A percentile compares a stretch with the other conserved stretches of the same genome.
phyloP scores from a whole-genome alignment of 2,888 invertebrate species.

The Apodemia duryi region DNA sequence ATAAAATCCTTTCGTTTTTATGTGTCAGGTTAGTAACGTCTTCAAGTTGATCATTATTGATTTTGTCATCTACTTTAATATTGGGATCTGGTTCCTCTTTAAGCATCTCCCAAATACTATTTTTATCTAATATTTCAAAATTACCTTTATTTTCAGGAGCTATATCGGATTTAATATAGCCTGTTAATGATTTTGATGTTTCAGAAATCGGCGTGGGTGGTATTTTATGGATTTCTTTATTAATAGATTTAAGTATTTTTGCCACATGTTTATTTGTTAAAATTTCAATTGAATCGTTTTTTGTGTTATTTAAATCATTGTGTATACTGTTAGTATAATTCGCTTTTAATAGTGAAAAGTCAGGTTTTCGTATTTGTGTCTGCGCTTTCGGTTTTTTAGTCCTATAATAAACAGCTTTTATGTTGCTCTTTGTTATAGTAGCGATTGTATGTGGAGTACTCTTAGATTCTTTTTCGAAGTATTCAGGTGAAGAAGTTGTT shows the following conservation, averaged over 20 bases:
- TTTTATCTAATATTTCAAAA: slow-evolving; percentile 79
- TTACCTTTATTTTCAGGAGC: slow-evolving; percentile 73
- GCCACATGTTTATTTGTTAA: slow-evolving; percentile 43
- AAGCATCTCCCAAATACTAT: slow-evolving; percentile 80
- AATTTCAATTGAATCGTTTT: slow-evolving; percentile 45
- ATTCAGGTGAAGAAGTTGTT: slow-evolving; percentile 7
- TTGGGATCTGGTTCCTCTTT: slow-evolving; percentile 72
- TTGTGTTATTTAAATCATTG: slow-evolving; percentile 34
- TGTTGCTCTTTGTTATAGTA: slow-evolving; percentile 63
- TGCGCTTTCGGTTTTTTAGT: slow-evolving; percentile 64
- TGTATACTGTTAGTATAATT: slow-evolving; percentile 34
- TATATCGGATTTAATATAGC: slow-evolving; percentile 52
- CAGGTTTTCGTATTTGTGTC: slow-evolving; percentile 62
- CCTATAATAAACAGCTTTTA: slow-evolving; percentile 61
- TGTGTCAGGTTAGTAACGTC: slow-evolving; percentile 51
- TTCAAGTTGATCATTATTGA: slow-evolving; percentile 50
- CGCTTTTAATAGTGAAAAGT: slow-evolving; percentile 36
- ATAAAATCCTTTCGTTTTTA: slow-evolving; percentile 65
- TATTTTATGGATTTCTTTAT: slow-evolving; percentile 74
- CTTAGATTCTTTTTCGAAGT: slow-evolving; percentile 35
- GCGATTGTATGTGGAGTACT: slow-evolving; percentile 51
- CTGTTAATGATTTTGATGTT: slow-evolving; percentile 61
- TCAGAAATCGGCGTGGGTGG: slow-evolving; percentile 69
- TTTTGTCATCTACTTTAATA: slow-evolving; percentile 56
- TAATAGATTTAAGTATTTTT: slow-evolving; percentile 67